Evolutionary conservation across 2,113 vertebrate species (phyloP), one percentile per base, ranked within the genome.

Genomic region (Nesoenas mayeri): DNA sequence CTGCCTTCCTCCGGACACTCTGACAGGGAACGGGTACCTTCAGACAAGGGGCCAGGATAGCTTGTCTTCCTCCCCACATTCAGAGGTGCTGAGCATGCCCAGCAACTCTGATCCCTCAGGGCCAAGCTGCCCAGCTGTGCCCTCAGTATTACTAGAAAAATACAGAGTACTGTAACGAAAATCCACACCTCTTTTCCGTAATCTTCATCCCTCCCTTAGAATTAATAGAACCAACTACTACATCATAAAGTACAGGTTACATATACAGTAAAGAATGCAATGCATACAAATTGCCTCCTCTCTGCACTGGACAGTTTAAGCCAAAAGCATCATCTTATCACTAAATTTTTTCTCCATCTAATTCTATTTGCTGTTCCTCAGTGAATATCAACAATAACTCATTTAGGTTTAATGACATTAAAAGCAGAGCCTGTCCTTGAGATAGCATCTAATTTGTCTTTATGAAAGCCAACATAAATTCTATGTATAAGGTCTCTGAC

Each of bases 391-490:
- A 96, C 91, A 96, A 91, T 96, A 96, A 95, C 79, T 96, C 89
- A 96, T 97, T 94, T 96, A 91, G 58, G 77, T 96, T 97, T 97
- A 97, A 97, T 95, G 95, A 92, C 81, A 97, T 95, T 93, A 96
- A 96, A 83, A 95, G 73, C 83, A 95, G 95, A 95, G 70, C 88
- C 54, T 95, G 96, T 96, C 97, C 97, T 98, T 98, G 97, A 97
- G 96, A 96, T 95, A 82, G 75, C 73, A 91, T 85, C 89, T 95
- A 89, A 97, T 97, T 97, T 97, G 98, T 98, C 96, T 98, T 97
- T 96, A 97, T 97, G 93, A 98, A 98, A 97, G 90, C 62, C 93
- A 93, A 94, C 90, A 96, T 97, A 97, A 98, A 97, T 97, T 96
- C 92, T 91, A 64, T 36, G 85, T 85, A 93, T 53, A 61, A 93